Base-by-base conservation (phyloP, 2,888 invertebrate genomes). In the Clusia tigrina region DNA sequence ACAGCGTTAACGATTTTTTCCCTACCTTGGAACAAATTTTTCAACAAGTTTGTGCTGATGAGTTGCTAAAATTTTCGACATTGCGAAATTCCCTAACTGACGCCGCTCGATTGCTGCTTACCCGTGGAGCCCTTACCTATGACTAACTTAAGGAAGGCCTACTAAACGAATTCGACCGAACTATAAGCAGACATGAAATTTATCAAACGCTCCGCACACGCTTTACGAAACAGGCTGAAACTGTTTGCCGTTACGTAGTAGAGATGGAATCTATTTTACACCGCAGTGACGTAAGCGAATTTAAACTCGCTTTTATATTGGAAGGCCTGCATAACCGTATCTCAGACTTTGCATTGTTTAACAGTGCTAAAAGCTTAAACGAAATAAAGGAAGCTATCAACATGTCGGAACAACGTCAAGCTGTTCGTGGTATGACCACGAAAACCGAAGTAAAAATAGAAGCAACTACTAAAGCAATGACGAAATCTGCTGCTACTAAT, bases 251-350 rank as follows among this genome's bases (percentile, higher is more conserved):
- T 18, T 67, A 66, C 20, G 42, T 68, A 55, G 62, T 64, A 56
- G 67, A 67, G 38, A 62, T 66, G 62, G 64, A 68, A 51, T 58
- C 66, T 5, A 59, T 66, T 24, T 62, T 64, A 2, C 48, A 52
- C 10, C 64, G 68, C 17, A 62, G 59, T 20, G 62, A 62, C 37
- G 60, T 66, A 2, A 54, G 54, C 15, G 62, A 66, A n/a, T 64
- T 63, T 25, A 64, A 67, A 60, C 60, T 62, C 10, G 66, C 64
- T 12, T 65, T 67, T 58, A 57, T 68, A 15, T 61, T 63, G 51
- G 58, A 68, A 25, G 64, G 66, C 15, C 42, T 66, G 20, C 60
- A 64, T 18, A 59, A 61, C 20, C 62, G 64, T 32, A 32, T 64
- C 12, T 10, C 57, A 20, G 66, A 67, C 23, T 32, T 32, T 32